Evolutionary conservation across 1,140 invertebrate species (phyloP).

Genomic region (Brachionus angularis): DNA sequence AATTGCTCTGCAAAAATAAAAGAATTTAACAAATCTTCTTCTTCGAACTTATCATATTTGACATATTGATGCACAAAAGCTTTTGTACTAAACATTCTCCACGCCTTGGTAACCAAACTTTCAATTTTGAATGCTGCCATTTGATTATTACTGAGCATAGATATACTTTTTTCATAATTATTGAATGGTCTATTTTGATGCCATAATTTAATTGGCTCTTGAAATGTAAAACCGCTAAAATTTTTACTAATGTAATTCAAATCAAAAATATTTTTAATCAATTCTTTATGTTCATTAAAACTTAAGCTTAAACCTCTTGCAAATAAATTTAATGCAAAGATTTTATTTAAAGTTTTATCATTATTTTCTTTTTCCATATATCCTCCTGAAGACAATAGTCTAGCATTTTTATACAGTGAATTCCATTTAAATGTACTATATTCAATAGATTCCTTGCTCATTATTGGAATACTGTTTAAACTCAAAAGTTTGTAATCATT

Average conservation of each 20-base stretch:
- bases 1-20: conserved; percentile 57
- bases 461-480: conserved; percentile 54
- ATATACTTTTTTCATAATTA: conserved; percentile 54
- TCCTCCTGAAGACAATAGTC: conserved; percentile 52
- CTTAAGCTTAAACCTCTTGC: conserved; percentile 7
- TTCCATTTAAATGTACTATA: conserved; percentile 56
- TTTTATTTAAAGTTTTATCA: background rate
- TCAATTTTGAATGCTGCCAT: conserved; percentile 48
- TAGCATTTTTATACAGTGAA: conserved; percentile 54
- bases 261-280: conserved; percentile 12
- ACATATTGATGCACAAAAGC: conserved; percentile 58
- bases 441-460: conserved; percentile 51
- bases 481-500: conserved; percentile 55
- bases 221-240: conserved; percentile 6
- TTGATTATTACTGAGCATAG: conserved; percentile 53
- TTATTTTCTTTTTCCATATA: conserved; percentile 37
- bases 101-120: conserved; percentile 53
- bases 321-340: background rate
- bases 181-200: conserved; percentile 50
- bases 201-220: conserved; percentile 46
- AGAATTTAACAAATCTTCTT: conserved; percentile 55
- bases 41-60: conserved; percentile 51
- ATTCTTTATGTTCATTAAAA: conserved; percentile 6
- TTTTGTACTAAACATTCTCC: conserved; percentile 56
- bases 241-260: background rate